Conservation (phyloP, 2,113 vertebrate species). For the Apeltes quadracus region DNA sequence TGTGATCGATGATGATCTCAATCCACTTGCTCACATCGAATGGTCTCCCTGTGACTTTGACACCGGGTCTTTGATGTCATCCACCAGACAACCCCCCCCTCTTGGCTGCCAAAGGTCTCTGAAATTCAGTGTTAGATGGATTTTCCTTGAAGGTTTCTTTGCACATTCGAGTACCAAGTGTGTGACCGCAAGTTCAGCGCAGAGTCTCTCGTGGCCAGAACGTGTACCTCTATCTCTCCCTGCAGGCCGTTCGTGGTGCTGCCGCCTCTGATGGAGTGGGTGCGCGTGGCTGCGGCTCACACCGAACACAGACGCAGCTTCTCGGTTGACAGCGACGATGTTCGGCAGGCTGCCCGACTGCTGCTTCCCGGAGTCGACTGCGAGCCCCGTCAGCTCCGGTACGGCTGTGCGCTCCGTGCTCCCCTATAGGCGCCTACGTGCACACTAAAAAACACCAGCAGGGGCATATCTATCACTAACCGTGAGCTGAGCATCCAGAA, state of each 20-base stretch:
- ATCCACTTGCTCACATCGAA: constrained; percentile 18
- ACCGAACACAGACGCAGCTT: constrained; percentile 94
- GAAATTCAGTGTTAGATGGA: constrained; percentile 44
- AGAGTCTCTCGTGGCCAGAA: neutral
- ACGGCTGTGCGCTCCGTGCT: constrained; percentile 60
- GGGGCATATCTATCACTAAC: too few relatives aligned
- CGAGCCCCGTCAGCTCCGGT: constrained; percentile 97
- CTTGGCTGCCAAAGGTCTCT: neutral
- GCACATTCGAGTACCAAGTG: neutral
- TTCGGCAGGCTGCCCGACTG: constrained; percentile 94
- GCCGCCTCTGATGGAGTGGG: constrained; percentile 98
- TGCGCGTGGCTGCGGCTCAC: constrained; percentile 92
- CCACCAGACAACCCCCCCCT: constrained; percentile 7
- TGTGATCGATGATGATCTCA: constrained; percentile 6
- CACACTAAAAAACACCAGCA: too few relatives aligned
- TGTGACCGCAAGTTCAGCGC: constrained; percentile 10
- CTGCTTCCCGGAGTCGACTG: constrained; percentile 96
- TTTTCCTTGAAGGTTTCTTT: constrained; percentile 33
- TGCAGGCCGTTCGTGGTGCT: constrained; percentile 95
- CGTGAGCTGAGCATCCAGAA: too few relatives aligned
- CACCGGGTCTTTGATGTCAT: constrained; percentile 15
- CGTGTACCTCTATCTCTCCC: constrained; percentile 68
- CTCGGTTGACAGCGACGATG: constrained; percentile 98
- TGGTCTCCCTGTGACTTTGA: neutral
- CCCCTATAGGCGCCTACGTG: too few relatives aligned